Conservation (phyloP, 2,113 vertebrate genomes). For the Alethe castanea region DNA sequence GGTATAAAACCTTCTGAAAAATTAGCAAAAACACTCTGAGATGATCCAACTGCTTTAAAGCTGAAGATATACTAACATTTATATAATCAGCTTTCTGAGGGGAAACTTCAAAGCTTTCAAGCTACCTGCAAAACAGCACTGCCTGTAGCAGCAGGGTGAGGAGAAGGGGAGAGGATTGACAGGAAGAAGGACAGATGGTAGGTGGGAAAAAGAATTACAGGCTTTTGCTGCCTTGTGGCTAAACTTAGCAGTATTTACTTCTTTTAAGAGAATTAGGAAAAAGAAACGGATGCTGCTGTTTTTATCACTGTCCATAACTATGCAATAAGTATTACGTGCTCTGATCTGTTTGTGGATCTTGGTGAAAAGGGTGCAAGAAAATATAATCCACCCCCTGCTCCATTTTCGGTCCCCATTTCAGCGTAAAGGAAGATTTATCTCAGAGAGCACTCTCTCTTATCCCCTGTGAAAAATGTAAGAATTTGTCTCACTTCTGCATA, state of each 20-base stretch:
- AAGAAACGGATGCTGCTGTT: neutral
- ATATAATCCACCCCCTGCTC: neutral
- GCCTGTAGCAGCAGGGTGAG: neutral
- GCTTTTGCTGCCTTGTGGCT: neutral
- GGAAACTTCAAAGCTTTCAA: constrained; percentile 40
- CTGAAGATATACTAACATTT: constrained; percentile 23
- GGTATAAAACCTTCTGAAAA: constrained; percentile 15
- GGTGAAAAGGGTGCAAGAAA: neutral
- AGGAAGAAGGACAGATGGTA: neutral
- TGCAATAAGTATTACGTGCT: neutral
- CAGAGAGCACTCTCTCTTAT: neutral
- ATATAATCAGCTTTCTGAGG: constrained; percentile 58
- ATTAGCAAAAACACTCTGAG: constrained; percentile 43
- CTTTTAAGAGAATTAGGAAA: neutral
- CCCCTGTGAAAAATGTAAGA: neutral
- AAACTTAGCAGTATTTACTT: neutral
- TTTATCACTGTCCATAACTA: neutral
- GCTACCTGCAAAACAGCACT: constrained; percentile 13
- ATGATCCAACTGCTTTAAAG: constrained; percentile 44
- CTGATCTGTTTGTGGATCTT: neutral
- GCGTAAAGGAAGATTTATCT: neutral
- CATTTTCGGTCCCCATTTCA: neutral
- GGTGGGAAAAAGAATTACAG: constrained; percentile 2
- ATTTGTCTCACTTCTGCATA: neutral
- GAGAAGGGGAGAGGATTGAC: neutral